phyloP scores from a whole-genome alignment of 2,888 invertebrate genomes.

The Xylota sylvarum region DNA sequence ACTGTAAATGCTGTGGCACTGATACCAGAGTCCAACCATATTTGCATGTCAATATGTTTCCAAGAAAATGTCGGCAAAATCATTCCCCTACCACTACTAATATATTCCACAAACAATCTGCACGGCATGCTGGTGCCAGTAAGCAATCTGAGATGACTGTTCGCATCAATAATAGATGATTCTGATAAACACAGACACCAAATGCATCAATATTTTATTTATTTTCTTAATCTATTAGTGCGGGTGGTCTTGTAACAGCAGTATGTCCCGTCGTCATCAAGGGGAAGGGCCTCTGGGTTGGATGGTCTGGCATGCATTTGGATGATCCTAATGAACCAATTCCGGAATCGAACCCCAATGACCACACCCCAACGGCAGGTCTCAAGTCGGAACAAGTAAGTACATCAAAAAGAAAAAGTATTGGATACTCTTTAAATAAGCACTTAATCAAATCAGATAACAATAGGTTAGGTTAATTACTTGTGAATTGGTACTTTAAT shows the following conservation, averaged over 20 bases:
- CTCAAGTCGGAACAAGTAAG: conserved; percentile 92
- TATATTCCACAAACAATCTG: conserved; percentile 38
- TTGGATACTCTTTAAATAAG: neutral
- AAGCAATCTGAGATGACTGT: neutral
- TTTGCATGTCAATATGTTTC: conserved; percentile 31
- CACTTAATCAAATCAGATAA: neutral
- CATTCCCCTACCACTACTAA: conserved; percentile 27
- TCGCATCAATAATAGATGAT: neutral
- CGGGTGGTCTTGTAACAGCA: conserved; percentile 95
- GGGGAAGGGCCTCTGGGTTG: conserved; percentile 94
- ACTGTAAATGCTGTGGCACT: conserved; percentile 4
- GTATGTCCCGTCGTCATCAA: conserved; percentile 95
- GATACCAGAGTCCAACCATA: conserved; percentile 26
- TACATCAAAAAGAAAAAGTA: conserved; percentile 17
- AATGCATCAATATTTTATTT: neutral
- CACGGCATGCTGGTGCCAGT: conserved; percentile 33
- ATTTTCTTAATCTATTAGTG: conserved; percentile 86
- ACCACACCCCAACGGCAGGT: conserved; percentile 94
- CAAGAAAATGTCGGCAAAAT: conserved; percentile 23
- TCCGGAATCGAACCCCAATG: conserved; percentile 94
- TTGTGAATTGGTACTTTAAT: no score
- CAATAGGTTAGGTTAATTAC: neutral
- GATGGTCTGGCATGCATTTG: conserved; percentile 95
- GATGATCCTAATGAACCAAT: conserved; percentile 91
- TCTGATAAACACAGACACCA: conserved; percentile 4